Conservation (phyloP, 2,797 vertebrate genomes). For the Hippopotamyrus pictus region DNA sequence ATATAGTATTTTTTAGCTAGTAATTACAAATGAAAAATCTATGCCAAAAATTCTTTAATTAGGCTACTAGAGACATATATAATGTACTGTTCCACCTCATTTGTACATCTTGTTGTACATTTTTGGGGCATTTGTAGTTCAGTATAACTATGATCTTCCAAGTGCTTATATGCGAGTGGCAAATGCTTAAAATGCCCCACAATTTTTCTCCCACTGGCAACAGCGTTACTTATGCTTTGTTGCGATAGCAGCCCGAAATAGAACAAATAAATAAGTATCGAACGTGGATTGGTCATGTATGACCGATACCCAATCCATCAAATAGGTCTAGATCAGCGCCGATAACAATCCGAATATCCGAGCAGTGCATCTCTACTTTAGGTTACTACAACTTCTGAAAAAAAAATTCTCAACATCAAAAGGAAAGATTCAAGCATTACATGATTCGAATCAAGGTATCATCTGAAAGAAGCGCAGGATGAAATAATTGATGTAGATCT, state of each 20-base stretch:
- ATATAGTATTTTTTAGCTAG: neutral
- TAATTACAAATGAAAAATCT: neutral
- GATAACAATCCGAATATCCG: neutral
- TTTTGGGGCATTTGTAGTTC: neutral
- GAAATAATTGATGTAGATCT: slow-evolving; percentile 15
- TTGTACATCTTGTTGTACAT: neutral
- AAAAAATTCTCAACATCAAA: neutral
- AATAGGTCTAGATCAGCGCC: neutral
- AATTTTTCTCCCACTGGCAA: neutral
- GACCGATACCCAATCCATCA: neutral
- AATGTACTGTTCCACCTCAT: neutral
- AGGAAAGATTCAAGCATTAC: neutral
- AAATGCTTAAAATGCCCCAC: neutral
- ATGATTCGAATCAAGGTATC: neutral
- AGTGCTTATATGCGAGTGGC: neutral
- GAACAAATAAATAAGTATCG: neutral
- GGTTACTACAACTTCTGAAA: neutral
- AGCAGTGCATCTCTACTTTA: neutral
- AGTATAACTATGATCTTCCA: neutral
- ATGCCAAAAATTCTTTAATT: neutral
- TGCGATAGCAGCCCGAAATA: neutral
- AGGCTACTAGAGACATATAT: neutral
- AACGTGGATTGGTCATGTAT: neutral
- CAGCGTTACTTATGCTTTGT: neutral
- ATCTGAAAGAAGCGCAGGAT: neutral